phyloP scores from a whole-genome alignment of 2,888 invertebrate species.

The Pollenia griseotomentosa region DNA sequence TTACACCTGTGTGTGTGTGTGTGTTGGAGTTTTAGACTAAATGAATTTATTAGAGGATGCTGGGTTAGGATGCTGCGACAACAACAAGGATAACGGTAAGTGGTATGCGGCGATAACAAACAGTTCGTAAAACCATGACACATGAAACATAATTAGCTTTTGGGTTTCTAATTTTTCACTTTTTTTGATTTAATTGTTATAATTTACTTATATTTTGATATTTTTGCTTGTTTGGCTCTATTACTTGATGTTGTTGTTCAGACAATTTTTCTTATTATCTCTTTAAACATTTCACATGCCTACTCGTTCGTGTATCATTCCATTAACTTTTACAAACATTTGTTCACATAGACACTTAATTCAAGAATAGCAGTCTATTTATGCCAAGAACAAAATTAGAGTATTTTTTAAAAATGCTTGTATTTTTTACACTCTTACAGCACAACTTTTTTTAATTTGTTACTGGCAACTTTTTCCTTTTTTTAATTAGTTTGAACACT shows the following conservation, averaged over 20 bases:
- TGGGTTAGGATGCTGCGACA: slow-evolving; percentile 21
- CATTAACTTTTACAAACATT: slow-evolving; percentile 1
- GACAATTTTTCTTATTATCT: slow-evolving; percentile 8
- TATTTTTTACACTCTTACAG: neutral
- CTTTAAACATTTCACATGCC: neutral
- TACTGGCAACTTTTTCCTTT: slow-evolving; percentile 15
- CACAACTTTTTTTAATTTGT: slow-evolving; percentile 1
- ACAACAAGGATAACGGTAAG: slow-evolving; percentile 26
- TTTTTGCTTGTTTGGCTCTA: neutral
- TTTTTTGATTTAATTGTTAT: neutral
- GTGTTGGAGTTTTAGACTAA: slow-evolving; percentile 9
- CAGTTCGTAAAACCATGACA: slow-evolving; percentile 52
- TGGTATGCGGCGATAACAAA: slow-evolving; percentile 40
- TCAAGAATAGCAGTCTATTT: slow-evolving; percentile 34
- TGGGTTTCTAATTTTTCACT: slow-evolving; percentile 7
- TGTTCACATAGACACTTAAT: slow-evolving; percentile 19
- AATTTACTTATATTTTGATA: slow-evolving; percentile 11
- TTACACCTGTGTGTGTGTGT: neutral
- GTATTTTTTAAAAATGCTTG: slow-evolving; percentile 8
- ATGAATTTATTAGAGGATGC: slow-evolving; percentile 28
- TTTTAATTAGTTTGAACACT: slow-evolving; percentile 1
- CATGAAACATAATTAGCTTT: slow-evolving; percentile 46
- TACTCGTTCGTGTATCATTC: slow-evolving; percentile 10
- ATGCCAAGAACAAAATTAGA: slow-evolving; percentile 40
- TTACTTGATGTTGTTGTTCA: neutral